These are phyloP conservation scores for Daptonema setosum DNA, from an alignment of 2,888 invertebrate species.

Conservation along the genomic window DNA sequence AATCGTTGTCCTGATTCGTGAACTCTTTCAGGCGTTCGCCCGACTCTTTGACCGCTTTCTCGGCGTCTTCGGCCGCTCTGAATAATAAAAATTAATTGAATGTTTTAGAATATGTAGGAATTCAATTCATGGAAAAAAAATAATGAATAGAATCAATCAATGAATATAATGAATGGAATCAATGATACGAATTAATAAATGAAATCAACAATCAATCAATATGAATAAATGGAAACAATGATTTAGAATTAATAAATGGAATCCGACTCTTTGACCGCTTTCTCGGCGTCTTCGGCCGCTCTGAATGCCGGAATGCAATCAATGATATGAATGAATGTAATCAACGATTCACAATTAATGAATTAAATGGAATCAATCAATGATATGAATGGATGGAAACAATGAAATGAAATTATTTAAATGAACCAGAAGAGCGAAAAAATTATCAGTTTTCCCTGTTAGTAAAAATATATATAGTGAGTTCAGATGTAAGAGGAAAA, in stretches of 20 bases:
- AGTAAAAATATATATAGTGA: too few relatives aligned
- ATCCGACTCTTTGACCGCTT: constrained; percentile 32
- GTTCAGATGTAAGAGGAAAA: too few relatives aligned
- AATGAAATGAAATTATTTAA: too few relatives aligned
- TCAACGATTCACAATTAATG: background rate
- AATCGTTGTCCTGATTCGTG: background rate
- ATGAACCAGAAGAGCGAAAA: too few relatives aligned
- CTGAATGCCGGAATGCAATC: background rate
- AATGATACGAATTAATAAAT: too few relatives aligned
- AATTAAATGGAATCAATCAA: too few relatives aligned
- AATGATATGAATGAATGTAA: background rate
- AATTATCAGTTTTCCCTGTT: too few relatives aligned
- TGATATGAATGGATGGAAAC: too few relatives aligned
- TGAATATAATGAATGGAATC: background rate
- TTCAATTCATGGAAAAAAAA: background rate
- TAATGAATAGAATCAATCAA: background rate
- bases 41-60: constrained; percentile 32
- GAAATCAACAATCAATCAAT: too few relatives aligned
- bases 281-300: constrained; percentile 36
- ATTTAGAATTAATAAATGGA: too few relatives aligned
- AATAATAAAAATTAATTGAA: background rate
- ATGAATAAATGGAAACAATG: too few relatives aligned
- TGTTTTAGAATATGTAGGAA: background rate
- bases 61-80: constrained; percentile 35
- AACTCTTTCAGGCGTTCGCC: constrained; percentile 31